Base-by-base conservation (phyloP, 2,888 invertebrate species). In the Xestoiulus laeticollis region DNA sequence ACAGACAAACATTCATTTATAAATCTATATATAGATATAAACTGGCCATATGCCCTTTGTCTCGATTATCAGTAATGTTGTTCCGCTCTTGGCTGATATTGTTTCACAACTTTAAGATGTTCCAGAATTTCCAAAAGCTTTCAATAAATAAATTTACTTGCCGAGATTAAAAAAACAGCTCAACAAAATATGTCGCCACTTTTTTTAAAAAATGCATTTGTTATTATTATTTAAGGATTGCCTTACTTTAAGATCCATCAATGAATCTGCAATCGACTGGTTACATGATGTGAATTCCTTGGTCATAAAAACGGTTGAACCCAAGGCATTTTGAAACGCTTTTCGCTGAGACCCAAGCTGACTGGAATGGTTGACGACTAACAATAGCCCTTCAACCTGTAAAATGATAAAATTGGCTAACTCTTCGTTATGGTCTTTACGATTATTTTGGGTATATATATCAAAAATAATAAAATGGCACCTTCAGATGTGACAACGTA, bases 181-280 rank as follows among this genome's bases (percentile, higher is more conserved):
- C n/a, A n/a, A n/a, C n/a, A n/a, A n/a, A n/a, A n/a, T n/a, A n/a
- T n/a, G n/a, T n/a, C n/a, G n/a, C n/a, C n/a, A n/a, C n/a, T n/a
- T 44, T 44, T 43, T 82, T 19, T 26, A 48, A 87, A 53, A 26
- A 26, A 0, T 1, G 19, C 5, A 53, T 38, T 32, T 12, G 33
- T 14, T 8, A 83, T 53, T 32, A 89, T 32, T 22, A 38, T 48
- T 48, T 48, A 48, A 1, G 5, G 22, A 12, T 68, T 68, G 10
- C 12, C 83, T 88, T 90, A 92, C 93, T 92, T 93, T 95, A n/a
- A 95, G 91, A 86, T 93, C 91, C 43, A 92, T 92, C 89, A 96
- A 94, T 5, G 95, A 94, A 33, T 94, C 93, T 92, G 94, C 93
- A 88, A 96, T 94, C 19, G 93, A 93, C 0, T 93, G 91, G 90